Percentiles rank a stretch among this genome's conserved stretches.
These are phyloP conservation scores for Philereme vetulata DNA, from an alignment of 2,888 invertebrate genomes.

Conservation along the genomic window DNA sequence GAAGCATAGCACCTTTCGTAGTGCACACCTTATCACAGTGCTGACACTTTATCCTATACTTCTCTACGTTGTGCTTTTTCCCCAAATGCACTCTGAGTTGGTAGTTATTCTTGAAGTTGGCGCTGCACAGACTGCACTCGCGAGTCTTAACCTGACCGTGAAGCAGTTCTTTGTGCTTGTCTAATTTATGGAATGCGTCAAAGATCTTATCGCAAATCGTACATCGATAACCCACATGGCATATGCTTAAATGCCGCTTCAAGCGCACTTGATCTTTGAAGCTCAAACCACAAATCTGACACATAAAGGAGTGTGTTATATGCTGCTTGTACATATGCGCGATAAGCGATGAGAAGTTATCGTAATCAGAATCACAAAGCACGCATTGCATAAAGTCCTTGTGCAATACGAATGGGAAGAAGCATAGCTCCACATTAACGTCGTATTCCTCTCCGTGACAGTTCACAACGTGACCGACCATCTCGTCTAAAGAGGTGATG, in stretches of 20 bases:
- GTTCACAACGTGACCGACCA: constrained; percentile 54
- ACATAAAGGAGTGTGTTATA: constrained; percentile 58
- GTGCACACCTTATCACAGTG: constrained; percentile 70
- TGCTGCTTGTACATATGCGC: constrained; percentile 68
- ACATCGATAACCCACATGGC: constrained; percentile 58
- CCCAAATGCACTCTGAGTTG: constrained; percentile 69
- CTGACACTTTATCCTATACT: constrained; percentile 65
- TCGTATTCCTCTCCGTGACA: constrained; percentile 57
- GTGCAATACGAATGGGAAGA: constrained; percentile 61
- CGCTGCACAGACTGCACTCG: constrained; percentile 59
- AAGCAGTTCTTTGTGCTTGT: constrained; percentile 57
- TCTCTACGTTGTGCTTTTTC: constrained; percentile 67
- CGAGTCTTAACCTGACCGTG: constrained; percentile 54
- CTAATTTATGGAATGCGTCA: constrained; percentile 52
- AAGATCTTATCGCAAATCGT: constrained; percentile 74
- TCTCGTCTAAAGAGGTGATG: constrained; percentile 50
- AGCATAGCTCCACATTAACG: constrained; percentile 47
- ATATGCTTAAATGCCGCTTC: constrained; percentile 58
- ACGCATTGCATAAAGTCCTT: constrained; percentile 57
- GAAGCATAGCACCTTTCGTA: constrained; percentile 79
- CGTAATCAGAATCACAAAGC: constrained; percentile 53
- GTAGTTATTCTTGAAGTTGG: constrained; percentile 55
- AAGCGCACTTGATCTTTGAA: constrained; percentile 59
- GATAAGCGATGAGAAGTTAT: constrained; percentile 61
- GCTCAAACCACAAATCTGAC: constrained; percentile 64